These are phyloP conservation scores for Amiota mariae DNA, from an alignment of 2,888 invertebrate species.

Conservation along the genomic window DNA sequence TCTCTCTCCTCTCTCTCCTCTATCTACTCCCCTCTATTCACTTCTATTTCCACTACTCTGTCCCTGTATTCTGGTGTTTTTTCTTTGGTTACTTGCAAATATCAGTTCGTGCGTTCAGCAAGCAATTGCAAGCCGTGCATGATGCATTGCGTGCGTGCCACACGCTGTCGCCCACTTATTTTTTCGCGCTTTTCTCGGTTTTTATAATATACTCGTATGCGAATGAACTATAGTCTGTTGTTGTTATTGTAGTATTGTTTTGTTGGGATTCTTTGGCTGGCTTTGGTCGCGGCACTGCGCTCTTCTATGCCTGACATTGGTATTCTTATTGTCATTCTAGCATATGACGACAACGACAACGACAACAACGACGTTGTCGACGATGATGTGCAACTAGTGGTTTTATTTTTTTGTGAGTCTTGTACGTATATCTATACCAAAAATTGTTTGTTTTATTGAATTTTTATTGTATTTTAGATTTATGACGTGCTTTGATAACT, in stretches of 20 bases:
- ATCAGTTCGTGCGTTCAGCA: background rate
- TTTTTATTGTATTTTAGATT: slow-evolving; percentile 71
- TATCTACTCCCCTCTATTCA: background rate
- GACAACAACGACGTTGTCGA: background rate
- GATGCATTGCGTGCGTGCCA: slow-evolving; percentile 8
- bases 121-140: background rate
- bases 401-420: slow-evolving; percentile 9
- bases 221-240: background rate
- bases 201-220: background rate
- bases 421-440: slow-evolving; percentile 38
- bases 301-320: too few relatives aligned
- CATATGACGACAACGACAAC: background rate
- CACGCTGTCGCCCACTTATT: background rate
- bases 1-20: background rate
- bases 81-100: background rate
- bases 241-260: background rate
- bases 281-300: background rate
- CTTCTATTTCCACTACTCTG: background rate
- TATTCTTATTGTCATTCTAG: slow-evolving; percentile 16
- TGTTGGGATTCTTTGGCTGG: background rate
- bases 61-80: background rate
- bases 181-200: slow-evolving; percentile 1
- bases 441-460: slow-evolving; percentile 69
- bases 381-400: slow-evolving; percentile 7
- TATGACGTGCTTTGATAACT: slow-evolving; percentile 55